A percentile compares a stretch with the other conserved stretches of the same genome.
Conservation (phyloP, 2,797 vertebrate species). For the Acomys russatus region DNA sequence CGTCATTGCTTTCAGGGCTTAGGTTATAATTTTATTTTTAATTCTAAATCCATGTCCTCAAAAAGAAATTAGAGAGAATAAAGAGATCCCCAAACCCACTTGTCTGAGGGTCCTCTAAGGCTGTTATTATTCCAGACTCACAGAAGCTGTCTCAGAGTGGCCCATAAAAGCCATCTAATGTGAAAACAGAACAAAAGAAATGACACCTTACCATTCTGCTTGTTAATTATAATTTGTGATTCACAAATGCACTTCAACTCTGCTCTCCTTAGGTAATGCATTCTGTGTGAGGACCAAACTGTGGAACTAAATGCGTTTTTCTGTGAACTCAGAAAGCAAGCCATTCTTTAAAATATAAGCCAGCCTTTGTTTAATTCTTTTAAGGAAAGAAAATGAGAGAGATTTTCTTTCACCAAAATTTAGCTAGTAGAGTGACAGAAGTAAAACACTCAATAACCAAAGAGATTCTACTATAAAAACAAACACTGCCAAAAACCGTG, state of each 20-base stretch:
- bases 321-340: constrained; percentile 24
- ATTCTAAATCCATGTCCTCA: constrained; percentile 19
- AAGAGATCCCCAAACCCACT: neutral
- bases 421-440: constrained; percentile 46
- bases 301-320: neutral
- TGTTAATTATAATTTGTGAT: constrained; percentile 50
- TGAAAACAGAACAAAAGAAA: constrained; percentile 74
- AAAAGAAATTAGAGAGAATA: constrained; percentile 20
- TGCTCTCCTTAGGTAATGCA: neutral
- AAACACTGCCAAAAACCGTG: constrained; percentile 8
- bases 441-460: constrained; percentile 20
- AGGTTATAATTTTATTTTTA: constrained; percentile 43
- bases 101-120: neutral
- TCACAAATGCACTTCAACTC: constrained; percentile 52
- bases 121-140: neutral
- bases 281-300: constrained; percentile 25
- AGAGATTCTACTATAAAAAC: neutral
- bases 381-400: constrained; percentile 2
- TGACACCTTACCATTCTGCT: neutral
- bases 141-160: neutral
- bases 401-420: constrained; percentile 36
- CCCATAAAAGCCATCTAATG: constrained; percentile 44
- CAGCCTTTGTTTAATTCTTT: neutral
- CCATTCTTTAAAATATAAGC: constrained; percentile 21
- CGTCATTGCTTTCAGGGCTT: constrained; percentile 16